Evolutionary conservation across 2,113 vertebrate species (phyloP), one percentile per base, ranked within the genome.

Genomic region (Paedocypris sp.): DNA sequence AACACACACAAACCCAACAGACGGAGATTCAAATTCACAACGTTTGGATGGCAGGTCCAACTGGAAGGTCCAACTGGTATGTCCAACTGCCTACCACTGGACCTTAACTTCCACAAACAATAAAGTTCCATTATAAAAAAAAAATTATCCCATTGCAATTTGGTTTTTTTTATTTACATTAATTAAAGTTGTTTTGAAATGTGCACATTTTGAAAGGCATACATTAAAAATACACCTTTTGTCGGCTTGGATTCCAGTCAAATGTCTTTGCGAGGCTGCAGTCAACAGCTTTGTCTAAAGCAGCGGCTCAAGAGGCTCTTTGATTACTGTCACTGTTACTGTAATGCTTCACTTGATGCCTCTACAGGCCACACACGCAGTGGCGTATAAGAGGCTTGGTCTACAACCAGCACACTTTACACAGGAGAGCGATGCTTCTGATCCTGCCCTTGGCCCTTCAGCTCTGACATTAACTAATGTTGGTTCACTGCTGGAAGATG

Each of bases 401-500:
- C 60, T 66, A 62, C 50, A 47, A 57, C 51, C 46, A 58, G 70
- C 45, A 66, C 69, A 51, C 67, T 75, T 71, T 62, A 64, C 66
- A 19, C 13, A 32, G 63, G 43, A 73, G 56, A 60, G 63, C 28
- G 64, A 35, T 56, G 28, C 63, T 77, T 74, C 62, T 51, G 68
- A 64, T 60, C 63, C 71, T 33, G 35, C 69, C 65, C 61, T 77
- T 66, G 71, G 72, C 63, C 69, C 62, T 66, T 70, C 65, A 67
- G 60, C 73, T 77, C 70, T 75, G 71, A 75, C 65, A 74, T 73
- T 66, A 80, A 79, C 74, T 79, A 81, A 84, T 83, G 80, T 84
- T 85, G 82, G 80, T 74, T 80, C 77, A 81, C 62, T 65, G 73
- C 72, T 70, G 73, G 73, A 82, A 80, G 78, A 80, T 80, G 70